Evolutionary conservation across 2,113 vertebrate species (phyloP).

Genomic region (Rana temporaria): DNA sequence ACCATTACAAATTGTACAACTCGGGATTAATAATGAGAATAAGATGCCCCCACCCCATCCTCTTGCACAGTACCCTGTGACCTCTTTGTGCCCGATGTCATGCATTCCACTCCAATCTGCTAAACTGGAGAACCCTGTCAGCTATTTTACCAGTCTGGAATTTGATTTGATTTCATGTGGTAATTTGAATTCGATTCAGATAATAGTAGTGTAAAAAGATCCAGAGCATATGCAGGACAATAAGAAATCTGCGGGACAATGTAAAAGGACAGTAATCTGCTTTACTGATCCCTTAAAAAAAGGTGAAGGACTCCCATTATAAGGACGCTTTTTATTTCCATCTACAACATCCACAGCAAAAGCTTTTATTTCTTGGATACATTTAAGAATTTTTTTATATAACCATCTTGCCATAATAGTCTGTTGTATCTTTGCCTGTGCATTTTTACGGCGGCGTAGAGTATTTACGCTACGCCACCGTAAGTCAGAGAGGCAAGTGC

Average conservation of each 20-base stretch:
- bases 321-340: too few species aligned
- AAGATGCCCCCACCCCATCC: constrained; percentile 1
- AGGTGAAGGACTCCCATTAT: too few species aligned
- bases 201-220: constrained; percentile 50
- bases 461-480: too few species aligned
- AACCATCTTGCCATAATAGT: too few species aligned
- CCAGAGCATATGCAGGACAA: constrained; percentile 26
- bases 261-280: not conserved
- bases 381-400: too few species aligned
- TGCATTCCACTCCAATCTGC: constrained; percentile 40
- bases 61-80: constrained; percentile 18
- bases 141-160: constrained; percentile 45
- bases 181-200: constrained; percentile 50
- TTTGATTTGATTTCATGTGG: constrained; percentile 50
- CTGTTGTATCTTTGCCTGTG: too few species aligned
- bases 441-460: too few species aligned
- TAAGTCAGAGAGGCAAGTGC: too few species aligned
- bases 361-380: too few species aligned
- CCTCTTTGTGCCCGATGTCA: constrained; percentile 14
- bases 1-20: not conserved
- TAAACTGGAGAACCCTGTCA: constrained; percentile 35
- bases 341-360: too few species aligned
- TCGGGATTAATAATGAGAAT: constrained; percentile 18
- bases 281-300: too few species aligned
- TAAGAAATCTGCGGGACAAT: not conserved